These are phyloP conservation scores for Thymallus thymallus DNA, from an alignment of 2,113 vertebrate species.

Conservation along the genomic window DNA sequence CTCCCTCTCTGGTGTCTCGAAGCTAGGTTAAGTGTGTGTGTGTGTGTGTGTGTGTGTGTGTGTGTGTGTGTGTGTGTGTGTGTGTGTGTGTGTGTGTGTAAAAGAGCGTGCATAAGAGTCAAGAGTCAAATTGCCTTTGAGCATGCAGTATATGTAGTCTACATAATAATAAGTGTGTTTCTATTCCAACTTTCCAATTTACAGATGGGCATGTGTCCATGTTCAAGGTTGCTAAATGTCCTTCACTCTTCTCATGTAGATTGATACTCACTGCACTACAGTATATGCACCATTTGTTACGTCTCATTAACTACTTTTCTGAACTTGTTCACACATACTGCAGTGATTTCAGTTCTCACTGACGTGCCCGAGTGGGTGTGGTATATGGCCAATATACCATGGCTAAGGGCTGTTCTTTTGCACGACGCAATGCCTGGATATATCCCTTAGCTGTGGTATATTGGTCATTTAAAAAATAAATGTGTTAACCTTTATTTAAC, in stretches of 20 bases:
- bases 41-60: conserved; percentile 21
- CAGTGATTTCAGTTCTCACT: conserved; percentile 11
- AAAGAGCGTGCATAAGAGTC: not conserved
- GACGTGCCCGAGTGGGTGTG: conserved; percentile 13
- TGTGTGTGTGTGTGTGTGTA: conserved; percentile 3
- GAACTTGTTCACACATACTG: conserved; percentile 14
- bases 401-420: no score
- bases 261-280: conserved; percentile 15
- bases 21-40: conserved; percentile 8
- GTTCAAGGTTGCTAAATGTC: conserved; percentile 44
- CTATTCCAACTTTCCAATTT: conserved; percentile 11
- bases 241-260: conserved; percentile 43
- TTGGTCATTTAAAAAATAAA: no score
- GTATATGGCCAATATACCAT: no score
- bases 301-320: conserved; percentile 37
- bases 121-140: conserved; percentile 6
- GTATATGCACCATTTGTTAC: conserved; percentile 33
- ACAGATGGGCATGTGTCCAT: conserved; percentile 19
- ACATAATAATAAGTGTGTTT: conserved; percentile 24
- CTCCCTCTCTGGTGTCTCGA: not conserved
- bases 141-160: not conserved
- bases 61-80: conserved; percentile 20
- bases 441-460: no score
- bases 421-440: no score
- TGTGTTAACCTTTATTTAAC: no score